Evolutionary conservation across 2,113 vertebrate genomes (phyloP), one percentile per base, ranked within the genome.

Genomic region (Toxotes chatareus): DNA sequence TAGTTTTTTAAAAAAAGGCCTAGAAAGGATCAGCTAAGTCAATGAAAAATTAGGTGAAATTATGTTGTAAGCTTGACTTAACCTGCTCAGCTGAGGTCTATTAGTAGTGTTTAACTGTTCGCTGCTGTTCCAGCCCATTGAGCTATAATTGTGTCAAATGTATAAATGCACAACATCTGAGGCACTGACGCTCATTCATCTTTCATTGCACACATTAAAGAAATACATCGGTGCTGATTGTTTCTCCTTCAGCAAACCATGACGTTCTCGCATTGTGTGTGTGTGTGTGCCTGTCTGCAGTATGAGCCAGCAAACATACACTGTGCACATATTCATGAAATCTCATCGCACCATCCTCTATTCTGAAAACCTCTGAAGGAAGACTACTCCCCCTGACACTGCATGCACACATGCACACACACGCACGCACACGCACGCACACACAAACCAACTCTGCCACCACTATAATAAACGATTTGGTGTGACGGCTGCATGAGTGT

Each of bases 261-360:
- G 42, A 27, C 14, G 17, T 73, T 27, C 17, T 12, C 65, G 31
- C 13, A 16, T 57, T 59, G 53, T 31, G 23, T 49, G 44, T 75
- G 4, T 69, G 68, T 66, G 44, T 62, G 27, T 57, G 27, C 19
- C 2, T 16, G 49, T 3, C 19, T 44, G 53, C 38, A 51, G 62
- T 2, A 46, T 21, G 11, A 46, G 46, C 70, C 53, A 40, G 38
- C 17, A 66, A 79, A 79, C 49, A 74, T 53, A 71, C 36, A 46
- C 49, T n/a, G 23, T 40, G 53, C 72, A 75, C 49, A 71, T 67
- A 88, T 65, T 86, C 73, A 78, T 64, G 66, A 83, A 85, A 86
- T 79, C 66, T 76, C 82, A 83, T 86, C 76, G 81, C 63, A 64
- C 42, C 36, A 40, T 75, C 66, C 56, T 79, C 62, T 60, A 14